A percentile compares a stretch with the other conserved stretches of the same genome.
Evolutionary conservation across 2,113 vertebrate species (phyloP).

Genomic region (Ginglymostoma cirratum): DNA sequence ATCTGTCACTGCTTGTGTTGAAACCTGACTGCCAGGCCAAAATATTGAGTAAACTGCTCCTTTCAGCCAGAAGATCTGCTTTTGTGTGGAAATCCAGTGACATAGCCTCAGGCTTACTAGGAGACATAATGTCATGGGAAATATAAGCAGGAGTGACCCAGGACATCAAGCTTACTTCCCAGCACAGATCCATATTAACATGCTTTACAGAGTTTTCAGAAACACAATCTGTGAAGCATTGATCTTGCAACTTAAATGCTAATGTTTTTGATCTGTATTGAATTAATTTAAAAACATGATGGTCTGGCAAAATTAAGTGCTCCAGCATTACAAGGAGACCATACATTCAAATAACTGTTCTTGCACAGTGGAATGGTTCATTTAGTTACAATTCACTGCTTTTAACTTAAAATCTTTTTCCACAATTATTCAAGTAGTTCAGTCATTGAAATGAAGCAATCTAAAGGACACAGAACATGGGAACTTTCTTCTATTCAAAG

Average conservation of each 20-base stretch:
- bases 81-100: conserved; percentile 49
- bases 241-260: neutral
- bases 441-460: neutral
- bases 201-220: neutral
- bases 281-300: neutral
- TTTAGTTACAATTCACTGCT: neutral
- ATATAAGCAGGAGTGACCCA: conserved; percentile 59
- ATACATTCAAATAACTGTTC: neutral
- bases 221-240: neutral
- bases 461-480: neutral
- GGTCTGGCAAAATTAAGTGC: neutral
- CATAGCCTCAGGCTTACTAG: conserved; percentile 47
- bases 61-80: conserved; percentile 59
- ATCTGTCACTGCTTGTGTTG: conserved; percentile 56
- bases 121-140: conserved; percentile 60
- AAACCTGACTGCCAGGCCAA: conserved; percentile 41
- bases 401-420: neutral
- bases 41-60: conserved; percentile 50
- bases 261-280: neutral
- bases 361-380: neutral
- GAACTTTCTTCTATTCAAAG: neutral
- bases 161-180: conserved; percentile 13
- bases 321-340: neutral
- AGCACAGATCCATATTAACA: neutral
- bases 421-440: neutral